Evolutionary conservation across 2,797 vertebrate species (phyloP), one percentile per base, ranked within the genome.

Genomic region (Atherinosoma microstoma): DNA sequence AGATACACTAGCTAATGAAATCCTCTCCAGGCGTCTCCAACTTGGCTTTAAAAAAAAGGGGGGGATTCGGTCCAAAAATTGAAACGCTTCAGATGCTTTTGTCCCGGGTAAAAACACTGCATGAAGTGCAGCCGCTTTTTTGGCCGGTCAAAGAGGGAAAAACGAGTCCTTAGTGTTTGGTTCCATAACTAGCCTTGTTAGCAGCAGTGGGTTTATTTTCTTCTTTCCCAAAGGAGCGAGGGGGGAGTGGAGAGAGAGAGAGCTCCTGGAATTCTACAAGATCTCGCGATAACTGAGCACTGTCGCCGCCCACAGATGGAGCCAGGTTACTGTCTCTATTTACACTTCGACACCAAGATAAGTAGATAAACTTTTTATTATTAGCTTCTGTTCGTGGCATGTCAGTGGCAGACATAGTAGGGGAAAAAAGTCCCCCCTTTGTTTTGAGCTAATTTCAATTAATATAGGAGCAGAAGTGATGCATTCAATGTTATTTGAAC

Each of bases 161-260:
- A 67, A 45, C 13, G 13, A 75, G 42, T 59, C 29, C 78, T 84
- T 62, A 24, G 67, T 70, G 70, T 66, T 73, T 70, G 82, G 78
- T 88, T 84, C 89, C 89, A 87, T 92, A 85, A 90, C 89, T 84
- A 92, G 86, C 89, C 70, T 68, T 64, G 67, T 84, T 90, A 86
- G 89, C 90, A 82, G 84, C 83, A 59, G 45, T 73, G 58, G 73
- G 82, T 88, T 92, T 90, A 91, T 92, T 93, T 93, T 93, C 90
- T 91, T 90, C 89, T 92, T 84, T 94, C 91, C 93, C 90, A 83
- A 57, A 76, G 85, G 90, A 93, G 86, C 67, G 82, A 90, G 67
- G 87, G 87, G 87, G 78, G 83, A 75, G 88, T 70, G 60, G 58
- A 24, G 11, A 61, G 36, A 20, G 30, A 45, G 22, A 27, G 24